These are phyloP conservation scores for Gambusia affinis DNA, from an alignment of 2,113 vertebrate genomes.

Conservation along the genomic window DNA sequence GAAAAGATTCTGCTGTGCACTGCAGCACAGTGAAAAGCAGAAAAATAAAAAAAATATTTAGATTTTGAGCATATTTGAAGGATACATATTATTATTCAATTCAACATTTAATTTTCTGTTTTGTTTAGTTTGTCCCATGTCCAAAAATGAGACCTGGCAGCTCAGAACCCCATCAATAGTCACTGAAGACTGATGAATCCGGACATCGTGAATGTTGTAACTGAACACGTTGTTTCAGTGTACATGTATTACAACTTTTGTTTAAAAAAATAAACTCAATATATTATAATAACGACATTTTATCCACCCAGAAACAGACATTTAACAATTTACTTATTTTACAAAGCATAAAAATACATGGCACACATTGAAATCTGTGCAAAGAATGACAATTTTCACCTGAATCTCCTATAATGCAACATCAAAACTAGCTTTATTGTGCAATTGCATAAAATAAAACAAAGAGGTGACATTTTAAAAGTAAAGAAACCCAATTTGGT, in stretches of 20 bases:
- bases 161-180: too few relatives aligned
- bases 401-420: neutral
- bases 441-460: neutral
- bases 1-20: too few relatives aligned
- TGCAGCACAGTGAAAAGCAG: too few relatives aligned
- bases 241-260: neutral
- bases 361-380: neutral
- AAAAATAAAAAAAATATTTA: neutral
- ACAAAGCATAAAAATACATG: neutral
- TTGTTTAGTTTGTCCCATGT: too few relatives aligned
- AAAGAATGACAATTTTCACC: neutral
- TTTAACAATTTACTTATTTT: neutral
- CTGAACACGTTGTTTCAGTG: neutral
- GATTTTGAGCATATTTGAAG: too few relatives aligned
- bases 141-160: too few relatives aligned
- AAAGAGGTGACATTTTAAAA: neutral
- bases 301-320: neutral
- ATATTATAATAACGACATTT: too few relatives aligned
- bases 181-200: neutral
- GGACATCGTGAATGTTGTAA: neutral
- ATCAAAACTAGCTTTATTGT: neutral
- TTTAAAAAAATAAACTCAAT: neutral
- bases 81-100: too few relatives aligned
- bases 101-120: too few relatives aligned
- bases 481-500: neutral